Conservation (phyloP, 2,888 invertebrate genomes). For the Coelopa pilipes region DNA sequence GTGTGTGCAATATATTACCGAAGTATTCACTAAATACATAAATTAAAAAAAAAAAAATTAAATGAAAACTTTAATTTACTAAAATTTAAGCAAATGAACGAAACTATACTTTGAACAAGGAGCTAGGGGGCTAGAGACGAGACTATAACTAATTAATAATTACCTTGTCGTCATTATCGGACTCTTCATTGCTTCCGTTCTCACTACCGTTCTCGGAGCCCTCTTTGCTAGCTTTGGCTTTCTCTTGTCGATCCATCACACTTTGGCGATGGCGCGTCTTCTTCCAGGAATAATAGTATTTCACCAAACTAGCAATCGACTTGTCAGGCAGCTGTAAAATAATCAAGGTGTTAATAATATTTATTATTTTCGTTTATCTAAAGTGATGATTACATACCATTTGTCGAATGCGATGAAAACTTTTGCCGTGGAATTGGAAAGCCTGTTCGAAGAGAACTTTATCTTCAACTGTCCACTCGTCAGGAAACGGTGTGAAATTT, state of each 20-base stretch:
- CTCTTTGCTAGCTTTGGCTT: slow-evolving; percentile 69
- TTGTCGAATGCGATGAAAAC: slow-evolving; percentile 95
- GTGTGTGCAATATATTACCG: slow-evolving; percentile 36
- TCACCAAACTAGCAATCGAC: slow-evolving; percentile 93
- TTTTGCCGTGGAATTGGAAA: slow-evolving; percentile 97
- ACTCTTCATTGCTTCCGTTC: slow-evolving; percentile 85
- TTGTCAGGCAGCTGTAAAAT: slow-evolving; percentile 88
- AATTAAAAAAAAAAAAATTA: slow-evolving; percentile 32
- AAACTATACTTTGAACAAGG: too few species aligned
- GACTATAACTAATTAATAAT: slow-evolving; percentile 52
- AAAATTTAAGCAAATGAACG: slow-evolving; percentile 31
- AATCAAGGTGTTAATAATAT: background rate
- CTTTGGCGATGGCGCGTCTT: slow-evolving; percentile 92
- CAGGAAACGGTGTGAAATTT: slow-evolving; percentile 97
- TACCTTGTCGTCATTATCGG: slow-evolving; percentile 91
- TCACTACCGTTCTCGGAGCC: slow-evolving; percentile 85
- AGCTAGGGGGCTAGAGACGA: slow-evolving; percentile 26
- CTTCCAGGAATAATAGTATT: slow-evolving; percentile 99
- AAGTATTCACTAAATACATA: slow-evolving; percentile 35
- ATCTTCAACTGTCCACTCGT: slow-evolving; percentile 98
- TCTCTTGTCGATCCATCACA: slow-evolving; percentile 88
- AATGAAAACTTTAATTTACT: slow-evolving; percentile 13
- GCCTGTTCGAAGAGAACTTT: slow-evolving; percentile 98
- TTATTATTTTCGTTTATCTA: background rate
- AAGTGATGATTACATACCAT: slow-evolving; percentile 76